Conservation (phyloP, 1,140 invertebrate species). For the Metopolophium dirhodum region DNA sequence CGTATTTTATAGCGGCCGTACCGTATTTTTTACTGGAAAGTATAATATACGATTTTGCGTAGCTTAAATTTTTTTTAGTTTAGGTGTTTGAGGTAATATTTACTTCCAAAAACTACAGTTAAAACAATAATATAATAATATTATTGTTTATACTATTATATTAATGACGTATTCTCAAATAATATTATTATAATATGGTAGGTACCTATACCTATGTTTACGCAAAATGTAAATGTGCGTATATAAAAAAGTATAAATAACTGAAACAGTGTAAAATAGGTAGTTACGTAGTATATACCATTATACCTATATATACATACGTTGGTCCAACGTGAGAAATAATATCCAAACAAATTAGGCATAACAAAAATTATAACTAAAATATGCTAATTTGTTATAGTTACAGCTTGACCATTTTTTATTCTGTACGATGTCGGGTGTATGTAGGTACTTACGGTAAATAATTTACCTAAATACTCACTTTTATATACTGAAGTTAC, state of each 20-base stretch:
- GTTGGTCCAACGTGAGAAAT: background rate
- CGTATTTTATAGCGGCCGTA: background rate
- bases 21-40: too few species aligned
- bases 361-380: background rate
- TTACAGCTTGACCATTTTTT: background rate
- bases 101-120: background rate
- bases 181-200: background rate
- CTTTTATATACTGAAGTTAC: background rate
- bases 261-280: background rate
- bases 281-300: too few species aligned
- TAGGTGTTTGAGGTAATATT: background rate
- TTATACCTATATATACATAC: background rate
- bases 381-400: background rate
- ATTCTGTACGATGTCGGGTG: background rate
- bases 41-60: background rate
- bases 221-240: background rate
- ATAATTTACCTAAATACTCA: background rate
- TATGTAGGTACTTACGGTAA: background rate
- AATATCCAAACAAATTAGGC: background rate
- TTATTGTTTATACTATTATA: background rate
- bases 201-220: background rate
- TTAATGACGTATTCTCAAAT: background rate
- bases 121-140: background rate
- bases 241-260: background rate
- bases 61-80: background rate